Percentiles rank a stretch among this genome's conserved stretches.
Evolutionary conservation across 2,797 vertebrate genomes (phyloP).

Genomic region (Chlorospingus flavigularis): DNA sequence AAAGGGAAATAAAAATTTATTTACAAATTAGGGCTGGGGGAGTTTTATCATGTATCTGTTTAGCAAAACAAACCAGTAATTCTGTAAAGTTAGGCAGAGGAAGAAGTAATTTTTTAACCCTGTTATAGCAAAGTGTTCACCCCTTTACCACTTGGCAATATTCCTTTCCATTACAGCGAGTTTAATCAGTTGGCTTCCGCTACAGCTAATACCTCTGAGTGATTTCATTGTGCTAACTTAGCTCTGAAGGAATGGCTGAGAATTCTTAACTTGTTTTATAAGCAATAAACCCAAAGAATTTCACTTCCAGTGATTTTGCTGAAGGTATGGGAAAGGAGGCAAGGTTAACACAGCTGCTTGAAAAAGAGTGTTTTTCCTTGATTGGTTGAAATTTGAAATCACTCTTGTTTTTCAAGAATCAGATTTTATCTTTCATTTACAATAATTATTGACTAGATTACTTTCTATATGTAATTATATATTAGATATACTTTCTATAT

Average conservation of each 20-base stretch:
- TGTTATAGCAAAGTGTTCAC: background rate
- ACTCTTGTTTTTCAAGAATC: background rate
- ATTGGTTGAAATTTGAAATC: background rate
- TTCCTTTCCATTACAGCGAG: background rate
- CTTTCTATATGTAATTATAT: too few relatives aligned
- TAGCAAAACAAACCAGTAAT: background rate
- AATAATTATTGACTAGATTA: background rate
- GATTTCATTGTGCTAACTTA: background rate
- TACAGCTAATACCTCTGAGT: background rate
- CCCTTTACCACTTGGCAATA: background rate
- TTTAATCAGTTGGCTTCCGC: background rate
- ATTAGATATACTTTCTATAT: too few relatives aligned
- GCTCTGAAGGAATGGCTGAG: background rate
- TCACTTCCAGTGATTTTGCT: background rate
- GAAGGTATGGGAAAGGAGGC: background rate
- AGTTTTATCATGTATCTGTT: background rate
- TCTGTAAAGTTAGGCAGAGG: background rate
- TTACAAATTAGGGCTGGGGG: background rate
- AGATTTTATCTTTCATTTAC: background rate
- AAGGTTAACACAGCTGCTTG: background rate
- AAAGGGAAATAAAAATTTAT: background rate
- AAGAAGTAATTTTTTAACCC: background rate
- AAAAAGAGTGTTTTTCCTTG: background rate
- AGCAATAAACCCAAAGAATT: background rate
- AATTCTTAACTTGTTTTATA: background rate